These are phyloP conservation scores for Psilopogon haemacephalus DNA, from an alignment of 2,113 vertebrate species.

Conservation along the genomic window DNA sequence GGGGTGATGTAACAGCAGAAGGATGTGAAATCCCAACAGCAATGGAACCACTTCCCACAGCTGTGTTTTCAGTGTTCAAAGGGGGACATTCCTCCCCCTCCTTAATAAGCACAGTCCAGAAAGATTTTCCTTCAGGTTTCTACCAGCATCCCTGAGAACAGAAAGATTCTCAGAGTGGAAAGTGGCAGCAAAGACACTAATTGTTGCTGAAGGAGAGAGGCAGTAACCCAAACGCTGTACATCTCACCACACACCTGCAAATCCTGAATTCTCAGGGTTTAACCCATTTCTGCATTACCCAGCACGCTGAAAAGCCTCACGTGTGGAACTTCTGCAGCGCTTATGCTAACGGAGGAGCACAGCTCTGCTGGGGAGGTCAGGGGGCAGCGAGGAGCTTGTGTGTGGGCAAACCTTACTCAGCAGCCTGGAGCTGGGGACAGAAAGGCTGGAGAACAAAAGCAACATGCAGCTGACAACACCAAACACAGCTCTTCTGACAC, in stretches of 20 bases:
- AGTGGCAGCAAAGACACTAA: not conserved
- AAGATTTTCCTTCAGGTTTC: not conserved
- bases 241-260: fast-evolving
- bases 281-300: fast-evolving
- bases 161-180: fast-evolving
- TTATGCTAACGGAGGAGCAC: fast-evolving
- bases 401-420: not conserved
- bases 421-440: not conserved
- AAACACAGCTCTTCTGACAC: constrained; percentile 27
- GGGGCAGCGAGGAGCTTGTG: not conserved
- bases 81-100: not conserved
- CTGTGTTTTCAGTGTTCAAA: not conserved
- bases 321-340: fast-evolving
- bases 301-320: not conserved
- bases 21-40: not conserved
- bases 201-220: not conserved
- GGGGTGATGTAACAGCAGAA: too few relatives aligned
- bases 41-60: fast-evolving
- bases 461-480: not conserved
- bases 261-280: not conserved
- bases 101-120: not conserved
- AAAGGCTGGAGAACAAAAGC: not conserved
- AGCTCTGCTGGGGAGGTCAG: fast-evolving
- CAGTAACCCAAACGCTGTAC: fast-evolving
- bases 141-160: fast-evolving